A percentile compares a stretch with the other conserved stretches of the same genome.
Evolutionary conservation across 2,888 invertebrate genomes (phyloP).

Genomic region (Archips crataeganus): DNA sequence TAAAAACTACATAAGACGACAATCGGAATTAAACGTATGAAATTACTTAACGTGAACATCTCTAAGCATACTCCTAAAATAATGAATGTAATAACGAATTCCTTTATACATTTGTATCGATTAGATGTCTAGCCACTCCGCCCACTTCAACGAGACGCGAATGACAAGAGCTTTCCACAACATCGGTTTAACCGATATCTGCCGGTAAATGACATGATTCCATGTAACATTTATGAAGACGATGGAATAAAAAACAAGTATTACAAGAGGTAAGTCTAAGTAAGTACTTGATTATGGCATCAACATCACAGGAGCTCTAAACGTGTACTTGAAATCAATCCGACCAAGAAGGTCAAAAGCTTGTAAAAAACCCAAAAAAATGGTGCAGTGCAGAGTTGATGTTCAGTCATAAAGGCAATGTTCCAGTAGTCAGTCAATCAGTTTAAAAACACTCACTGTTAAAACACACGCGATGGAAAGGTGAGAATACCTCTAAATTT

Average conservation of each 20-base stretch:
- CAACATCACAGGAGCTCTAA: too few relatives aligned
- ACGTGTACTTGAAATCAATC: too few relatives aligned
- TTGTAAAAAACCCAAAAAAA: too few relatives aligned
- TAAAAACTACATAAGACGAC: neutral
- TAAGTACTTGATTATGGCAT: too few relatives aligned
- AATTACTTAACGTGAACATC: constrained; percentile 1
- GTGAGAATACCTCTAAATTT: constrained; percentile 42
- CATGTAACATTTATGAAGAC: neutral
- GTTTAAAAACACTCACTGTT: neutral
- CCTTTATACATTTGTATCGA: constrained; percentile 28
- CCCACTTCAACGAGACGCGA: constrained; percentile 25
- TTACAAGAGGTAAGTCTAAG: too few relatives aligned
- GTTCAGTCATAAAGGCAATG: neutral
- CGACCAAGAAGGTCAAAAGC: too few relatives aligned
- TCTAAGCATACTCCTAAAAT: neutral
- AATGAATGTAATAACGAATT: constrained; percentile 25
- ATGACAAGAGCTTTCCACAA: constrained; percentile 33
- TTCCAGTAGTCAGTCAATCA: neutral
- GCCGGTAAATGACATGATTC: constrained; percentile 9
- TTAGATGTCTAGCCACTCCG: constrained; percentile 32
- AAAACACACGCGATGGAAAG: constrained; percentile 11
- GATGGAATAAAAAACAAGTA: neutral
- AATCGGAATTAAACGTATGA: neutral
- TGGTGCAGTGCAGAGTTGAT: neutral
- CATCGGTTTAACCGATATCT: constrained; percentile 11